Evolutionary conservation across 2,888 invertebrate species (phyloP), one percentile per base, ranked within the genome.

Genomic region (Leptinotarsa peninsularis): DNA sequence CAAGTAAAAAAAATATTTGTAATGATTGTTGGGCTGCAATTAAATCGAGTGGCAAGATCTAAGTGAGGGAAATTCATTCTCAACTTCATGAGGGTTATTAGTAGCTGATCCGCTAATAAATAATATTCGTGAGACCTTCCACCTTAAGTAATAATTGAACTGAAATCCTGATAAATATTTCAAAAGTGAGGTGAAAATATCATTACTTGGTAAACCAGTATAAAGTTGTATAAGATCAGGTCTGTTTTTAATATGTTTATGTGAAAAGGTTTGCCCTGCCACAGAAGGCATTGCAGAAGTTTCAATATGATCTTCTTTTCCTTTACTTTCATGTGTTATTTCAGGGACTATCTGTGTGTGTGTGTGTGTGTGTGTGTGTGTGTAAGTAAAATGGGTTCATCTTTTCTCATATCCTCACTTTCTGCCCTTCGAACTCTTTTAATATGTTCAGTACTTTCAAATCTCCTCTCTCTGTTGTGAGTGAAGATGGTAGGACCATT

Each of bases 171-270:
- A n/a, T n/a, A n/a, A n/a, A n/a, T n/a, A n/a, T n/a, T n/a, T n/a
- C n/a, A n/a, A n/a, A n/a, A n/a, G n/a, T n/a, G n/a, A n/a, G n/a
- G n/a, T n/a, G n/a, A n/a, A n/a, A n/a, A n/a, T n/a, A n/a, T n/a
- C n/a, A n/a, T n/a, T n/a, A n/a, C n/a, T n/a, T n/a, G 14, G 60
- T 60, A 60, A 23, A 27, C 60, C 60, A 17, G 60, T 60, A 60
- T 60, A 60, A 23, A 60, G 23, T 17, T 60, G 60, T 17, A 60
- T 60, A 17, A 60, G 60, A 60, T 60, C 60, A 17, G 60, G 13
- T 27, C 60, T 60, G 17, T 60, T 4, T 17, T 17, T 23, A 10
- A 60, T n/a, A n/a, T n/a, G n/a, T 60, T n/a, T 54, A 18, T 49
- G 4, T 14, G 49, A 14, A 49, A 49, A 49, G 15, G 49, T 49